Conservation (phyloP, 2,113 vertebrate species). For the Pycnonotus jocosus region DNA sequence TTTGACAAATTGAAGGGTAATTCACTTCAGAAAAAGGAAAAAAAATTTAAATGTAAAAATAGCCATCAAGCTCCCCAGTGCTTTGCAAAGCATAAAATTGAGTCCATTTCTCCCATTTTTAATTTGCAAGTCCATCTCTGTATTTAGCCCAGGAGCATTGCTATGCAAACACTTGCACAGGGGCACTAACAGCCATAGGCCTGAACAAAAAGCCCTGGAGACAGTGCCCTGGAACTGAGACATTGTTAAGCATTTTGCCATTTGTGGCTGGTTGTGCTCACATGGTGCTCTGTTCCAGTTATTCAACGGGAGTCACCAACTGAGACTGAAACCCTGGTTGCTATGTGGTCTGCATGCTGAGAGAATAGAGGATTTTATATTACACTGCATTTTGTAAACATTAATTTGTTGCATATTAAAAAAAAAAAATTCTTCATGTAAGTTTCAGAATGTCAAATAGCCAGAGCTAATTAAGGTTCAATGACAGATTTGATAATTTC, state of each 20-base stretch:
- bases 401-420: constrained; percentile 37
- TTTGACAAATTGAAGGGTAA: background rate
- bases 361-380: constrained; percentile 47
- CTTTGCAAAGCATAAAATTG: background rate
- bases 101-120: background rate
- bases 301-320: constrained; percentile 27
- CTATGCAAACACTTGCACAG: background rate
- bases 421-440: constrained; percentile 39
- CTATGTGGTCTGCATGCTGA: constrained; percentile 40
- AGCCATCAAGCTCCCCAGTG: background rate
- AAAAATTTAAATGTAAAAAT: background rate
- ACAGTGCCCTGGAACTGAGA: background rate
- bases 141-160: background rate
- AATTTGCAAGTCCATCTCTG: background rate
- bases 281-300: constrained; percentile 26
- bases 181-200: background rate
- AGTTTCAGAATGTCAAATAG: constrained; percentile 30
- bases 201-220: constrained; percentile 8
- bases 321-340: constrained; percentile 35
- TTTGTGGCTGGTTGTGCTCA: constrained; percentile 40
- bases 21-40: background rate
- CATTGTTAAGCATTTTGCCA: constrained; percentile 44
- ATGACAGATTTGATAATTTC: constrained; percentile 32
- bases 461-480: constrained; percentile 41
- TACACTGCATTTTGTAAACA: constrained; percentile 51